Evolutionary conservation across 2,888 invertebrate species (phyloP).

Genomic region (Synergus gifuensis): DNA sequence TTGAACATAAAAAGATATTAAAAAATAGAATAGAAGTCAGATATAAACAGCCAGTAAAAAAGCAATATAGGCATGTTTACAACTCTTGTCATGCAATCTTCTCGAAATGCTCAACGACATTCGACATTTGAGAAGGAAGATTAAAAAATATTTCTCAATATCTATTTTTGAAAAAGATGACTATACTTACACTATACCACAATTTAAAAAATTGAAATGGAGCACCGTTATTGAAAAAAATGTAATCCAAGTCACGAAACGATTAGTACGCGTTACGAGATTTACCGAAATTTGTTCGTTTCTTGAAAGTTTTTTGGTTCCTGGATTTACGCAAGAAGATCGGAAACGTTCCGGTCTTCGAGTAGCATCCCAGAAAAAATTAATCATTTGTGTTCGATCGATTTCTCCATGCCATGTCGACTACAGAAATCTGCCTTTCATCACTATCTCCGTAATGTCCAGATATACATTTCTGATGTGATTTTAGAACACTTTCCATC

Average conservation of each 20-base stretch:
- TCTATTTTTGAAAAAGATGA: no score
- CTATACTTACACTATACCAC: no score
- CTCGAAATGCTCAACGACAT: not conserved
- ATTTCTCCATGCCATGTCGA: constrained; percentile 26
- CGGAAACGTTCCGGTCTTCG: constrained; percentile 41
- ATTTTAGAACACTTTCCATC: constrained; percentile 31
- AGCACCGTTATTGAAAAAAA: not conserved
- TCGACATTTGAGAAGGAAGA: not conserved
- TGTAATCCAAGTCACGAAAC: not conserved
- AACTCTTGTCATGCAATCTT: not conserved
- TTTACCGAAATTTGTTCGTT: constrained; percentile 20
- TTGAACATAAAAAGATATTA: constrained; percentile 7
- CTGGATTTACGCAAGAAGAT: constrained; percentile 7
- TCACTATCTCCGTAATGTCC: constrained; percentile 1
- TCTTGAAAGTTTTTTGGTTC: not conserved
- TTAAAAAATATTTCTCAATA: not conserved
- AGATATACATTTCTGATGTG: constrained; percentile 17
- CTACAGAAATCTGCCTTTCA: constrained; percentile 21
- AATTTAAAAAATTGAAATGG: not conserved
- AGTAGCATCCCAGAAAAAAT: constrained; percentile 26
- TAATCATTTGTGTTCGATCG: constrained; percentile 35
- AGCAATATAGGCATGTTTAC: not conserved
- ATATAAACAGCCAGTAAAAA: constrained; percentile 5
- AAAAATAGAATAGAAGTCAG: not conserved
- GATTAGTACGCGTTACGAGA: not conserved